phyloP scores from a whole-genome alignment of 2,888 invertebrate genomes.

The Mesoligia furuncula region DNA sequence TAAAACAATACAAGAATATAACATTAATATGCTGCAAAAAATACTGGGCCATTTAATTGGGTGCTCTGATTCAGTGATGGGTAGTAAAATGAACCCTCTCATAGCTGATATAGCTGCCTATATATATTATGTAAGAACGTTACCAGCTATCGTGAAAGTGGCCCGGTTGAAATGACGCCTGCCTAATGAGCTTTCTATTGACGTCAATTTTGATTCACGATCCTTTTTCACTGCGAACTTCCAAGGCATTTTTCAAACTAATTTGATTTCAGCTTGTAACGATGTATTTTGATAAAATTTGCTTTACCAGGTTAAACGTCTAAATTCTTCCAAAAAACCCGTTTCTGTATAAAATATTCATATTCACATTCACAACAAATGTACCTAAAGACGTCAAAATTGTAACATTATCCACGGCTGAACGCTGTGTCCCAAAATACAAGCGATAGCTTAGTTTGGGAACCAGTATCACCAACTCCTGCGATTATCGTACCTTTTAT shows the following conservation, averaged over 20 bases:
- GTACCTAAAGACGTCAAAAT: too few relatives aligned
- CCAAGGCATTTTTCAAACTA: slow-evolving; percentile 19
- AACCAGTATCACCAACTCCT: too few relatives aligned
- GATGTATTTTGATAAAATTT: slow-evolving; percentile 20
- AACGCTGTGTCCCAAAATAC: too few relatives aligned
- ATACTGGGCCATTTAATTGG: background rate
- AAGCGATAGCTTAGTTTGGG: too few relatives aligned
- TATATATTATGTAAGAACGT: slow-evolving; percentile 17
- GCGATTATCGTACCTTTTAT: too few relatives aligned
- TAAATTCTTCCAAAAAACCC: background rate
- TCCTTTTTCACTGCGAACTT: slow-evolving; percentile 38
- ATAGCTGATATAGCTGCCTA: slow-evolving; percentile 3
- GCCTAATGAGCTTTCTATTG: slow-evolving; percentile 55
- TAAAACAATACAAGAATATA: slow-evolving; percentile 2
- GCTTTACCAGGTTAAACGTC: background rate
- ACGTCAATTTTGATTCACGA: slow-evolving; percentile 60
- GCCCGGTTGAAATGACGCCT: slow-evolving; percentile 33
- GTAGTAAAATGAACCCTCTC: slow-evolving; percentile 3
- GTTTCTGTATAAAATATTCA: too few relatives aligned
- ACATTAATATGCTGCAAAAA: background rate
- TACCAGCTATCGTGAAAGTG: slow-evolving; percentile 11
- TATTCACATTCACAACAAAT: too few relatives aligned
- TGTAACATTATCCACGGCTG: too few relatives aligned
- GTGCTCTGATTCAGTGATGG: slow-evolving; percentile 1
- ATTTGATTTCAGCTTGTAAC: slow-evolving; percentile 39